phyloP scores from a whole-genome alignment of 2,797 vertebrate genomes.

The Xenentodon cancila region DNA sequence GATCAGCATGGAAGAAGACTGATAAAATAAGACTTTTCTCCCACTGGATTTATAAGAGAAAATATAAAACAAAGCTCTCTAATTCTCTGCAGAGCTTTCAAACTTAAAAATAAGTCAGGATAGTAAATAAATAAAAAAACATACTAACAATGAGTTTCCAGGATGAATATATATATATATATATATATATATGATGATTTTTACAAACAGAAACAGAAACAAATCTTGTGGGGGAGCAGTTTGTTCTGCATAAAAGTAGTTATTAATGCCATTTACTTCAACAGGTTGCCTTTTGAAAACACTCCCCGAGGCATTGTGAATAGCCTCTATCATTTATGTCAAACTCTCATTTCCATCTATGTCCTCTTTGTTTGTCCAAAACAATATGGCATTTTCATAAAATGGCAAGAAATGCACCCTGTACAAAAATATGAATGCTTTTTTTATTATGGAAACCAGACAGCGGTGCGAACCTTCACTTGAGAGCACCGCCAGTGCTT shows the following conservation, averaged over 20 bases:
- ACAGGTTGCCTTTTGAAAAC: slow-evolving; percentile 51
- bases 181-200: slow-evolving; percentile 28
- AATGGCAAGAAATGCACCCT: slow-evolving; percentile 36
- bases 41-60: slow-evolving; percentile 51
- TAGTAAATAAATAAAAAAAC: slow-evolving; percentile 40
- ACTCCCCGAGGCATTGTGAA: slow-evolving; percentile 44
- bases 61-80: slow-evolving; percentile 25
- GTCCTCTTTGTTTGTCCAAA: slow-evolving; percentile 58
- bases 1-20: slow-evolving; percentile 70
- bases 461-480: slow-evolving; percentile 40
- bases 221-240: slow-evolving; percentile 59
- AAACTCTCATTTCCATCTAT: slow-evolving; percentile 60
- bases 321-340: slow-evolving; percentile 50
- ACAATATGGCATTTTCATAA: slow-evolving; percentile 68
- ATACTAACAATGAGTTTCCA: slow-evolving; percentile 35
- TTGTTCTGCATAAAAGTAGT: slow-evolving; percentile 54
- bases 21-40: slow-evolving; percentile 54
- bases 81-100: slow-evolving; percentile 33
- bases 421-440: slow-evolving; percentile 38
- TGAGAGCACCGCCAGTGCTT: slow-evolving; percentile 36
- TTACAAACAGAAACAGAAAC: slow-evolving; percentile 52
- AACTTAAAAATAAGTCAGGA: slow-evolving; percentile 57
- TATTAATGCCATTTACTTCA: slow-evolving; percentile 52
- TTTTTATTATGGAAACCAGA: slow-evolving; percentile 42
- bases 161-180: slow-evolving; percentile 25